Evolutionary conservation across 2,888 invertebrate species (phyloP).

Genomic region (Sepiola atlantica): DNA sequence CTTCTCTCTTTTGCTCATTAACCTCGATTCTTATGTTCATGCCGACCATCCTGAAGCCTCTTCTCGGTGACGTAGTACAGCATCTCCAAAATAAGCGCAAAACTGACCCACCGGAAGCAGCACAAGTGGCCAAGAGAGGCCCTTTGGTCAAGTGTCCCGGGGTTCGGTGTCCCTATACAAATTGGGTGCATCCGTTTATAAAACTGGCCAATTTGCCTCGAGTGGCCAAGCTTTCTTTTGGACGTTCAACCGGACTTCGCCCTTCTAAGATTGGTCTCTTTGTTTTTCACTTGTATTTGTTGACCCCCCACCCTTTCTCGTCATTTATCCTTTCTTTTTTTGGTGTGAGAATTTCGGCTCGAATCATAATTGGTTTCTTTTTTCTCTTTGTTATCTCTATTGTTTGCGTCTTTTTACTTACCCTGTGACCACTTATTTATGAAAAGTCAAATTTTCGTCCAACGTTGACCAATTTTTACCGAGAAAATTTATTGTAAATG

Average conservation of each 20-base stretch:
- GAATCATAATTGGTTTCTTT: too few relatives aligned
- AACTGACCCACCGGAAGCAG: constrained; percentile 32
- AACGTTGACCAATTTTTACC: too few relatives aligned
- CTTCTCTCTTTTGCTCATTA: neutral
- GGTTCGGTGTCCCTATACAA: constrained; percentile 23
- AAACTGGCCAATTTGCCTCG: constrained; percentile 19
- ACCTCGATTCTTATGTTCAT: neutral
- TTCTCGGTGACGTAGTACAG: neutral
- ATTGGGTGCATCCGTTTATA: neutral
- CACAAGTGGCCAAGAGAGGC: neutral
- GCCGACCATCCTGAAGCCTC: neutral
- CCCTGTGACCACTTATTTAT: too few relatives aligned
- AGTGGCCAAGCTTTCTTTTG: neutral
- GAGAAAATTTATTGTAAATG: too few relatives aligned
- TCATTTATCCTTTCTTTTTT: neutral
- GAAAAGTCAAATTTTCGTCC: too few relatives aligned
- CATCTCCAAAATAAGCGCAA: neutral
- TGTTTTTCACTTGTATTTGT: neutral
- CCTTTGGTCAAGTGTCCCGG: constrained; percentile 12
- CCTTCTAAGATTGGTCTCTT: neutral
- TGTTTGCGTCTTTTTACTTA: too few relatives aligned
- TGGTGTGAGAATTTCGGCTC: too few relatives aligned
- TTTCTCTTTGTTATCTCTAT: too few relatives aligned
- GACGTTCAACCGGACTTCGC: constrained; percentile 20
- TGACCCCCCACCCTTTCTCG: neutral